Evolutionary conservation across 2,888 invertebrate genomes (phyloP).

Genomic region (Aporophyla lueneburgensis): DNA sequence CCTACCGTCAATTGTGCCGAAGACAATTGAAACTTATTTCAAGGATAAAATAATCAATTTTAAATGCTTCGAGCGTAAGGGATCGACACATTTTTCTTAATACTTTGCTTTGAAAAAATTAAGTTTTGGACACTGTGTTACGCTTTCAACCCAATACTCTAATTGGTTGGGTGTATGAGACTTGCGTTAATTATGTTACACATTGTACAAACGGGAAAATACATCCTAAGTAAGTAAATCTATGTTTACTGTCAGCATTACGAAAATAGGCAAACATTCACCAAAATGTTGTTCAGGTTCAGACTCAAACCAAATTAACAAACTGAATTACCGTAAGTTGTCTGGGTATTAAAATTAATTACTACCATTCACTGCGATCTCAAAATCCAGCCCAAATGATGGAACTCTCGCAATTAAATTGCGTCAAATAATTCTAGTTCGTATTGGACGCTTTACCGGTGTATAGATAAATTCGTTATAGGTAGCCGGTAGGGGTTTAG

Average conservation of each 20-base stretch:
- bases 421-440: background rate
- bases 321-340: background rate
- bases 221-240: background rate
- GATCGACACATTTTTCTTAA: no score
- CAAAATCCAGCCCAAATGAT: background rate
- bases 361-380: no score
- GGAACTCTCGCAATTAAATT: background rate
- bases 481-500: background rate
- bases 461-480: background rate
- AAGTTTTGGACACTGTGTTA: no score
- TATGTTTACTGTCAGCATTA: background rate
- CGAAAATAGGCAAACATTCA: background rate
- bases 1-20: no score
- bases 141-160: no score
- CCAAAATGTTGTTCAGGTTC: background rate
- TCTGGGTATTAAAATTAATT: background rate
- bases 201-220: background rate
- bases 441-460: background rate
- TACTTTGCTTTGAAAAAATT: no score
- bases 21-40: no score
- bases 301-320: background rate
- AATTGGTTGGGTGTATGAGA: no score
- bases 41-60: no score
- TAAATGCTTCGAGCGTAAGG: no score
- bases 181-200: no score